Evolutionary conservation across 2,113 vertebrate species (phyloP), one percentile per base, ranked within the genome.

Genomic region (Zosterops hypoxanthus): DNA sequence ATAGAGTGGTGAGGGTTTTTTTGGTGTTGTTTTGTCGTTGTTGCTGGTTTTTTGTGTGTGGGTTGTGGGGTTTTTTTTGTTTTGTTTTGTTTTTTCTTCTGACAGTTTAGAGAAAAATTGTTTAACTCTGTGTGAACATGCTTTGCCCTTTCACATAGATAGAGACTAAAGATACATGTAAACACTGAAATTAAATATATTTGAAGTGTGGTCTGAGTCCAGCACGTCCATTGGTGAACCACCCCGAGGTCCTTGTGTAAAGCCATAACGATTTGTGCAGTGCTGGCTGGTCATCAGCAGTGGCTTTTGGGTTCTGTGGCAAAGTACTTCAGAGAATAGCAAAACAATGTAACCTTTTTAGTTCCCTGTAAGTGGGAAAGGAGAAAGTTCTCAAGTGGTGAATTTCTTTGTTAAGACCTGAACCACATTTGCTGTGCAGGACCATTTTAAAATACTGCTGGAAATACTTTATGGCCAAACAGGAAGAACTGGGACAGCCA

Each of bases 181-280:
- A 89, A 52, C 19, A 56, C 5, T 49, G 34, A 70, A 57, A 52
- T 24, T 6, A 23, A 50, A n/a, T 10, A 57, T 6, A 10, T 65
- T 90, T 72, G 15, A 60, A 77, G 15, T 55, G 42, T 4, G 1
- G 4, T 44, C 39, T 50, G 46, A 61, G 36, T 44, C 34, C 41
- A 84, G 42, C 9, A 29, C 14, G 47, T 39, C 29, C 23, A 5
- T 7, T 57, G 39, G 8, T 44, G 57, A 73, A 9, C 25, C n/a
- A 47, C 26, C 12, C 21, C 0, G 0, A 65, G 12, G 33, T 85
- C 12, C 34, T 46, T 50, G 17, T 60, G 50, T 16, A 34, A 77
- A 81, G 11, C 13, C 24, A 13, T 23, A 20, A 71, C 3, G 3
- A 46, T 66, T 61, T 65, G 15, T 73, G 42, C 14, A 36, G 15